Conservation (phyloP, 2,888 invertebrate species). For the Drosophila monieri region DNA sequence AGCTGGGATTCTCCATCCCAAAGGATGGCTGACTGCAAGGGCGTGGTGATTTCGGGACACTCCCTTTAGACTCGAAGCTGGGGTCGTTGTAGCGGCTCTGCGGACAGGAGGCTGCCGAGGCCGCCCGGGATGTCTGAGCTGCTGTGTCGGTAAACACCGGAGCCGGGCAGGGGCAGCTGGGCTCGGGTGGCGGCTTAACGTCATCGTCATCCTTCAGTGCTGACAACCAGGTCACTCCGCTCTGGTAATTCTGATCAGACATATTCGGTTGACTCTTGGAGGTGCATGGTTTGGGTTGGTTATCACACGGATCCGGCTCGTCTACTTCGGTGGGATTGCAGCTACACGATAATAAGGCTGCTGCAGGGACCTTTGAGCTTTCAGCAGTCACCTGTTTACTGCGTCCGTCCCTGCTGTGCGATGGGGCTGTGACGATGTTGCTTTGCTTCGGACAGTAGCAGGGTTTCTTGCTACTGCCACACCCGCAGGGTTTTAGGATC, state of each 20-base stretch:
- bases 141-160: background rate
- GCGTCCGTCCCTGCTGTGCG: background rate
- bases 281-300: background rate
- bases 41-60: background rate
- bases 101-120: slow-evolving; percentile 4
- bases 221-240: slow-evolving; percentile 12
- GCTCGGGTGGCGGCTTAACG: background rate
- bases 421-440: background rate
- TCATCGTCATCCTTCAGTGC: slow-evolving; percentile 1
- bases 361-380: background rate
- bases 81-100: background rate
- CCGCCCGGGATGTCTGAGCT: background rate
- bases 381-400: background rate
- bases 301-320: background rate
- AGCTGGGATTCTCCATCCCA: slow-evolving; percentile 1
- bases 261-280: background rate
- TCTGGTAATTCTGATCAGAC: background rate
- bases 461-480: slow-evolving; percentile 5
- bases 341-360: too few relatives aligned
- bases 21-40: slow-evolving; percentile 40
- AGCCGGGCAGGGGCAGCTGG: background rate
- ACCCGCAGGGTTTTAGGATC: background rate
- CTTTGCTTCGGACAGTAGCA: slow-evolving; percentile 23
- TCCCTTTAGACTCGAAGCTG: background rate
- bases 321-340: background rate